Evolutionary conservation across 35 echinoderm and acorn worm species (phyloP).

Genomic region (Stichopus chloronotus): DNA sequence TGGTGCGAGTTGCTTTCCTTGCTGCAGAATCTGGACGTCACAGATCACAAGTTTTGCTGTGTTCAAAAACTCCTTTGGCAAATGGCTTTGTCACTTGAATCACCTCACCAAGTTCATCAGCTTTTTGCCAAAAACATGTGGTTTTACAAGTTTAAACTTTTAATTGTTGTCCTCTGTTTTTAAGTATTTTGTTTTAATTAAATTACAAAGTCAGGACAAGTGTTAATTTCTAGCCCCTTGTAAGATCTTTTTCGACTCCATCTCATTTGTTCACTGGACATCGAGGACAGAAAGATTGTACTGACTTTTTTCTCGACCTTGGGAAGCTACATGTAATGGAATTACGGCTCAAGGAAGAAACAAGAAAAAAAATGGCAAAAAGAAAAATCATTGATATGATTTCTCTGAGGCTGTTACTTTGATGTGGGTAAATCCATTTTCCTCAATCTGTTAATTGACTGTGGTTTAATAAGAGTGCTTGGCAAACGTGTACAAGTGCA

Average conservation of each 20-base stretch:
- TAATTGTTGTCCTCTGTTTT: neutral
- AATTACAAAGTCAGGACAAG: neutral
- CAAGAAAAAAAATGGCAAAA: neutral
- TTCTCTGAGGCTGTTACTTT: conserved; percentile 1
- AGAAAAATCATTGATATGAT: conserved; percentile 7
- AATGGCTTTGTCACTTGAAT: too few relatives aligned
- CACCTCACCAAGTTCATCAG: too few relatives aligned
- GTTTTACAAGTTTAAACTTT: neutral
- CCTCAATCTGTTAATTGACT: conserved; percentile 44
- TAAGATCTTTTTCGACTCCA: neutral
- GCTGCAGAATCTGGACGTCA: too few relatives aligned
- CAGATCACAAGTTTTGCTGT: too few relatives aligned
- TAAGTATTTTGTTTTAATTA: neutral
- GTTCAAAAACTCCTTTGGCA: too few relatives aligned
- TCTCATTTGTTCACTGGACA: neutral
- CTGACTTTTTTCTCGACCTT: conserved; percentile 7
- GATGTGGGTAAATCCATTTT: conserved; percentile 17
- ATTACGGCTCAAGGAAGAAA: neutral
- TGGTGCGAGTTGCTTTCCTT: too few relatives aligned
- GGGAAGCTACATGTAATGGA: neutral
- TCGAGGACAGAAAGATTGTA: neutral
- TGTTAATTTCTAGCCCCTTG: neutral
- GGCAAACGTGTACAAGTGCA: neutral
- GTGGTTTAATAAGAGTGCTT: conserved; percentile 1
- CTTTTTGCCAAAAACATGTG: too few relatives aligned